Base-by-base conservation (phyloP, 2,113 vertebrate genomes). In the Lophius piscatorius region DNA sequence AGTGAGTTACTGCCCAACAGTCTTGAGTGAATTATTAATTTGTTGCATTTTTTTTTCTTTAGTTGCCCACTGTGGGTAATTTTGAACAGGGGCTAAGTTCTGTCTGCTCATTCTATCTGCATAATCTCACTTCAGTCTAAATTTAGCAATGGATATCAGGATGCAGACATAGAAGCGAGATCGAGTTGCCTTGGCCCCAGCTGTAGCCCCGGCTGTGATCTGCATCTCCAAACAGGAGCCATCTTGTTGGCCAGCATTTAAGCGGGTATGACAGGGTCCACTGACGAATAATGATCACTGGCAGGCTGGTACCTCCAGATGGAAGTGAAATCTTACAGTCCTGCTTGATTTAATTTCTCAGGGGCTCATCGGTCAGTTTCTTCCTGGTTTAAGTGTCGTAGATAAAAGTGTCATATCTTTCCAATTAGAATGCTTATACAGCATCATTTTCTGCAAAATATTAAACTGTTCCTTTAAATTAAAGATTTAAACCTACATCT, bases 231-330 rank as follows among this genome's bases (percentile, higher is more conserved):
- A 65, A 45, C 33, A 66, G 7, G 69, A 71, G 48, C 60, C 49
- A 42, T 62, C 42, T 71, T 2, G 51, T 56, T 50, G 63, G 55
- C 50, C 61, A 59, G 59, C 75, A 79, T 75, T 80, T 61, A 50
- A 20, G 58, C 48, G 66, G 74, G 63, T 66, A 51, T 23, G 52
- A 29, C 9, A 21, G 40, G 58, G 69, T 76, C 73, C 64, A 22
- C 38, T 33, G 52, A 80, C 71, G 50, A 61, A 54, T 47, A 50
- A 55, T 63, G 48, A 64, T 50, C 66, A 33, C 49, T 47, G 55
- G 77, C 66, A 69, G 78, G 35, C 69, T 70, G 78, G 48, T 72
- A 58, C 57, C 55, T 76, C 77, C 80, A 81, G 69, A 83, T 79
- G 81, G 78, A 80, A 48, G 50, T 55, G 59, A 76, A 44, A 42